Evolutionary conservation across 2,113 vertebrate species (phyloP), one percentile per base, ranked within the genome.

Genomic region (Numenius arquata): DNA sequence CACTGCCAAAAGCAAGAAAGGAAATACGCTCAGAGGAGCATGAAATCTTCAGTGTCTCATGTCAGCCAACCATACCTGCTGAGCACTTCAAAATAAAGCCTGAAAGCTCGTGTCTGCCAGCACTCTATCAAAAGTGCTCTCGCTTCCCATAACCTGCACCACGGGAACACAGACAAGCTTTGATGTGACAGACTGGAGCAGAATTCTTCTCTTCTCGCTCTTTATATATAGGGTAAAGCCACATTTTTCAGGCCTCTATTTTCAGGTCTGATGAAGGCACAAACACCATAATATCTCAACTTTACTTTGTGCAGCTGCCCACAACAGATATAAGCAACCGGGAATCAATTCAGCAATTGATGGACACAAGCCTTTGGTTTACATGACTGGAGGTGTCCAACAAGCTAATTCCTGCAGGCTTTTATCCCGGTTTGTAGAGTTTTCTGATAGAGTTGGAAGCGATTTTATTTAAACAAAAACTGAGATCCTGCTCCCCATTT

Each of bases 1-100:
- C 73, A 29, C 34, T 70, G 95, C 87, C 93, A 95, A 96, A 88
- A 89, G 55, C 77, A 45, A 70, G 78, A 59, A 88, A 93, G 96
- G 93, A 97, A 97, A 93, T n/a, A 91, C 1, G 93, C 97, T 97
- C 91, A 71, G 65, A 74, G 52, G 71, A 97, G 96, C 95, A 95
- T 95, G 94, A 97, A 95, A 95, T 94, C 87, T 94, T 68, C 53
- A 50, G 53, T 36, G 88, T 79, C 67, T 88, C 81, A 18, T 40
- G 90, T 67, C 96, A 97, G 76, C 80, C 94, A 97, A 47, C 52
- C 73, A 40, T 84, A 93, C 95, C 93, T 90, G 74, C 52, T 40
- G 91, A 87, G 70, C 73, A 48, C 55, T 92, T 83, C 90, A 91
- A 91, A 93, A 87, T 71, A 68, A 68, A 94, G 55, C 87, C 81